A percentile compares a stretch with the other conserved stretches of the same genome.
phyloP scores from a whole-genome alignment of 2,888 invertebrate genomes.

The Tortricodes alternella region DNA sequence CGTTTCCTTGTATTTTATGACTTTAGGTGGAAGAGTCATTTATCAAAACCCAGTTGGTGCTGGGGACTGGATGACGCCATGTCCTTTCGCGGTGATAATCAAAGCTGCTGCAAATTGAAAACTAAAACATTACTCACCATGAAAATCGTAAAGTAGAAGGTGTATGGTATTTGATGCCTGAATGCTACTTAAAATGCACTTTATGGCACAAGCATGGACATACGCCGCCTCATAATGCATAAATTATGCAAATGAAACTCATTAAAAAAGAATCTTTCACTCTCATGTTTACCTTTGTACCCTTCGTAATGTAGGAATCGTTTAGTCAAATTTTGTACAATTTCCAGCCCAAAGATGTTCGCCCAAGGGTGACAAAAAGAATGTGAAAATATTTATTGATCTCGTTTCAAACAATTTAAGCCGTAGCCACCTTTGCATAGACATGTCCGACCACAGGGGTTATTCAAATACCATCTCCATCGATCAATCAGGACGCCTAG shows the following conservation, averaged over 20 bases:
- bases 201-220: neutral
- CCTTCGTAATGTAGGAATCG: neutral
- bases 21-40: conserved; percentile 34
- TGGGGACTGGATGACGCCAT: neutral
- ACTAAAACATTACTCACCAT: neutral
- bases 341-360: neutral
- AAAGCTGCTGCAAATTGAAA: neutral
- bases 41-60: conserved; percentile 28
- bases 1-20: conserved; percentile 42
- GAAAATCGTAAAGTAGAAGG: neutral
- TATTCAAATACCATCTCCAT: conserved; percentile 20
- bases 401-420: conserved; percentile 9
- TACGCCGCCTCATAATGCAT: neutral
- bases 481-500: conserved; percentile 35
- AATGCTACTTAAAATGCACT: neutral
- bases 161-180: neutral
- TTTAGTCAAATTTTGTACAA: neutral
- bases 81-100: neutral
- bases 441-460: conserved; percentile 17
- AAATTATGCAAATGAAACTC: conserved; percentile 8
- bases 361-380: neutral
- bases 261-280: conserved; percentile 3
- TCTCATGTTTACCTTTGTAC: neutral
- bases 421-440: conserved; percentile 11
- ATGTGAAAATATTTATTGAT: conserved; percentile 1